Evolutionary conservation across 2,888 invertebrate genomes (phyloP).

Genomic region (Vandiemenella viatica): DNA sequence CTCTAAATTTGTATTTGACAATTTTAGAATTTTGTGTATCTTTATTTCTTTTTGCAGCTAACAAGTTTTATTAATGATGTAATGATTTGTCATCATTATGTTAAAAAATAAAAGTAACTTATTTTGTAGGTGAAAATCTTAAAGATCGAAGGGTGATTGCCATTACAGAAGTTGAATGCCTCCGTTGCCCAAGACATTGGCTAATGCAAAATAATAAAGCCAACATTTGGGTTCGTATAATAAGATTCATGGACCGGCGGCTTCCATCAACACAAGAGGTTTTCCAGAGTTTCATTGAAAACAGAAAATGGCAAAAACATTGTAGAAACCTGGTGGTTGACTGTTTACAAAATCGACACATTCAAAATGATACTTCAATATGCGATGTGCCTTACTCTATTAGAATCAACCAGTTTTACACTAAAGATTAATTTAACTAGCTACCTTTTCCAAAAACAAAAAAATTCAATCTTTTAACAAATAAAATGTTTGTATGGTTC

Average conservation of each 20-base stretch:
- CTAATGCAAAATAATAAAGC: slow-evolving; percentile 46
- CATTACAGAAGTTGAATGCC: slow-evolving; percentile 43
- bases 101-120: no score
- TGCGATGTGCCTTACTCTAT: slow-evolving; percentile 51
- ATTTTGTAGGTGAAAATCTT: slow-evolving; percentile 40
- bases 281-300: slow-evolving; percentile 37
- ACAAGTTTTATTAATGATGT: no score
- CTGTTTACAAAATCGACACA: slow-evolving; percentile 33
- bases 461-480: no score
- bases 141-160: slow-evolving; percentile 51
- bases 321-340: slow-evolving; percentile 35
- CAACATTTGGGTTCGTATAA: slow-evolving; percentile 48
- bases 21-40: no score
- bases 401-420: slow-evolving; percentile 37
- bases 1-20: background rate
- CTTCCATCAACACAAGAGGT: slow-evolving; percentile 41
- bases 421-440: no score
- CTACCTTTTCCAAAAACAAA: no score
- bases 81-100: no score
- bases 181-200: slow-evolving; percentile 55
- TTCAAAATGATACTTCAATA: slow-evolving; percentile 38
- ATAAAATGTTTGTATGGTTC: no score
- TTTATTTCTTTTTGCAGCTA: no score
- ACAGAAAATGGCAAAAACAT: slow-evolving; percentile 40
- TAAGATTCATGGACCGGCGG: slow-evolving; percentile 40